These are phyloP conservation scores for Teleiodes luculella DNA, from an alignment of 2,888 invertebrate genomes.

Conservation along the genomic window DNA sequence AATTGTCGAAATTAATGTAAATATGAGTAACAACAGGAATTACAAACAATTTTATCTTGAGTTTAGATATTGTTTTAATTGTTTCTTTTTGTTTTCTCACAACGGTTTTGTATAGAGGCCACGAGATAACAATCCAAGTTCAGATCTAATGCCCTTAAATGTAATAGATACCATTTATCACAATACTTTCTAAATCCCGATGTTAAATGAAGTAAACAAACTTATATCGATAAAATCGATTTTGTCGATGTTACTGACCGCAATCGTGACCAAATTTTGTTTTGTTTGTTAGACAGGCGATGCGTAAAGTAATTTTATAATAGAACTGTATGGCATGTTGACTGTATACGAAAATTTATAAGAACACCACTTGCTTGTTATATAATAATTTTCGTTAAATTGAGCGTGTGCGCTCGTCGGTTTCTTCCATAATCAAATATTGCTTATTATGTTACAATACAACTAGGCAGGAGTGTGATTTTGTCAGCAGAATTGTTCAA, in stretches of 20 bases:
- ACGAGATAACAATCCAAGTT: background rate
- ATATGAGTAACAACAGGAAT: conserved; percentile 2
- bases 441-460: background rate
- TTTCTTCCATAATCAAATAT: background rate
- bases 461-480: background rate
- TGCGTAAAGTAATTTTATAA: background rate
- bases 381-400: background rate
- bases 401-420: background rate
- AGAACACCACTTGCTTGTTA: background rate
- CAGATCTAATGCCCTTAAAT: conserved; percentile 15
- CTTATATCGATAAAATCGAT: conserved; percentile 12
- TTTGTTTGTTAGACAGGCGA: conserved; percentile 11
- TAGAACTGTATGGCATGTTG: too few species aligned
- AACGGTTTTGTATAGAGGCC: background rate
- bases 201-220: conserved; percentile 21
- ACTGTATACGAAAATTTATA: background rate
- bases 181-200: conserved; percentile 21
- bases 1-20: conserved; percentile 10
- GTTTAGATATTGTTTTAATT: background rate
- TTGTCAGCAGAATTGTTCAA: background rate
- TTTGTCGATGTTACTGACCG: conserved; percentile 13
- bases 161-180: conserved; percentile 12
- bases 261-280: conserved; percentile 23
- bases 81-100: background rate
- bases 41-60: conserved; percentile 1